Percentiles rank a stretch among this genome's conserved stretches.
phyloP scores from a whole-genome alignment of 2,888 invertebrate genomes.

The Himalopsyche japonica region DNA sequence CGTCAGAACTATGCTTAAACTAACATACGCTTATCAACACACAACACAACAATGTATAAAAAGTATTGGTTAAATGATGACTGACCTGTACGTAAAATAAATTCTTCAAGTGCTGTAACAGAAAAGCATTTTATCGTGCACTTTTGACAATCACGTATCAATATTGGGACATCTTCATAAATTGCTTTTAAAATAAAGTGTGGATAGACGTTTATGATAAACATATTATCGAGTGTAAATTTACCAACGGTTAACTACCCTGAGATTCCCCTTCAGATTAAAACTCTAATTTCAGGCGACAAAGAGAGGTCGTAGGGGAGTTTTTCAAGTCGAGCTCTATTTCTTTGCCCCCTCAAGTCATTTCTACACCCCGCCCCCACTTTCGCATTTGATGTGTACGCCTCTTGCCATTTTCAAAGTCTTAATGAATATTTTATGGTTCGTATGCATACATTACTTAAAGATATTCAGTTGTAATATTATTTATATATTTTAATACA shows the following conservation, averaged over 20 bases:
- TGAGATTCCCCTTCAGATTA: neutral
- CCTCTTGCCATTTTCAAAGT: neutral
- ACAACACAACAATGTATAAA: too few species aligned
- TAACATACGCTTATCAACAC: too few species aligned
- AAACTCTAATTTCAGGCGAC: neutral
- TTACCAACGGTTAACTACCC: neutral
- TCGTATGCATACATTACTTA: neutral
- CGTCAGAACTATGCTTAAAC: too few species aligned
- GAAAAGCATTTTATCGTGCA: too few species aligned
- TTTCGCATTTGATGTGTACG: neutral
- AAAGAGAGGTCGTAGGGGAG: neutral
- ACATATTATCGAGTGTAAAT: neutral
- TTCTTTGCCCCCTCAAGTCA: neutral
- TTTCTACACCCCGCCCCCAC: neutral
- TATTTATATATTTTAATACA: neutral
- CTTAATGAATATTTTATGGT: neutral
- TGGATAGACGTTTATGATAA: too few species aligned
- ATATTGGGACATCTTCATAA: too few species aligned
- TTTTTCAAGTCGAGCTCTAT: neutral
- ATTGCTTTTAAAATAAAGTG: too few species aligned
- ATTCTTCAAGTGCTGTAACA: too few species aligned
- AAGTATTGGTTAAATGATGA: too few species aligned
- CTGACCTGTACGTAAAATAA: too few species aligned
- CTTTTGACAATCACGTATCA: too few species aligned
- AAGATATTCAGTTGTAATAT: neutral